These are phyloP conservation scores for Cephalopholis sonnerati DNA, from an alignment of 2,113 vertebrate species.

Conservation along the genomic window DNA sequence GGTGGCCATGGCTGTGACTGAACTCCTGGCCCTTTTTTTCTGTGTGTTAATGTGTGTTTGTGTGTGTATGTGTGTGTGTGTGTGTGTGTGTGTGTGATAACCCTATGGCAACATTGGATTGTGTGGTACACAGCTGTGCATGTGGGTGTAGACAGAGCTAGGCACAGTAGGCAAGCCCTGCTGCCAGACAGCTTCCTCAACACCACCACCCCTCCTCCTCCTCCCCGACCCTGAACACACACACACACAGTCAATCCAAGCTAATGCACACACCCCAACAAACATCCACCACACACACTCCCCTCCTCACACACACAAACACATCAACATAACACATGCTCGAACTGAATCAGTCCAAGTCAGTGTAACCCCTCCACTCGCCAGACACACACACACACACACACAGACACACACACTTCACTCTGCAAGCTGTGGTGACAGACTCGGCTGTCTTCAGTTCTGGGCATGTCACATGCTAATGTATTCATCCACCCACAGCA, in stretches of 20 bases:
- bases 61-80: constrained; percentile 20
- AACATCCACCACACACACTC: neutral
- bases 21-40: constrained; percentile 29
- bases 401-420: constrained; percentile 39
- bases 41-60: constrained; percentile 19
- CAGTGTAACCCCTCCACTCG: constrained; percentile 39
- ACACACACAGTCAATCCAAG: constrained; percentile 29
- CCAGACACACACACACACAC: constrained; percentile 33
- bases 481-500: constrained; percentile 78
- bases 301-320: neutral
- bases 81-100: constrained; percentile 44
- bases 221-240: constrained; percentile 32
- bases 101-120: constrained; percentile 70
- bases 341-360: constrained; percentile 38
- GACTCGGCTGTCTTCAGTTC: constrained; percentile 62
- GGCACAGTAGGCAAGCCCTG: constrained; percentile 68
- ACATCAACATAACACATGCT: constrained; percentile 45
- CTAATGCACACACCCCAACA: constrained; percentile 30
- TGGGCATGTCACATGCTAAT: constrained; percentile 76
- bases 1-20: constrained; percentile 11
- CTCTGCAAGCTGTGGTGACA: constrained; percentile 60
- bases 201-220: constrained; percentile 8
- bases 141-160: constrained; percentile 70
- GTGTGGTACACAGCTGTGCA: constrained; percentile 78
- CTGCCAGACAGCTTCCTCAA: constrained; percentile 78